Evolutionary conservation across 2,113 vertebrate genomes (phyloP).

Genomic region (Poecilia latipinna): DNA sequence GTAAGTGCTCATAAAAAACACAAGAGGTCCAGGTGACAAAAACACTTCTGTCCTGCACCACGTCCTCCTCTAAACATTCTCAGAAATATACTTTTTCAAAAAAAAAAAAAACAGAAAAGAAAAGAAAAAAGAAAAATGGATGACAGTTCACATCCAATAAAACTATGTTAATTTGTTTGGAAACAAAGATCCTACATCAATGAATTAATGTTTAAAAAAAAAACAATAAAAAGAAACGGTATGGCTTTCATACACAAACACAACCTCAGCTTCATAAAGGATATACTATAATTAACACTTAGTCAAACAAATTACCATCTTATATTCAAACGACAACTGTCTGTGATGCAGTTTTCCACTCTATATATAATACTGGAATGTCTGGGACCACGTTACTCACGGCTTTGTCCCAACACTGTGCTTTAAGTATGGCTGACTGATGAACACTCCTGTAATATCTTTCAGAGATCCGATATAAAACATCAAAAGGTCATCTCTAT

Average conservation of each 20-base stretch:
- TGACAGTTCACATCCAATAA: slow-evolving; percentile 40
- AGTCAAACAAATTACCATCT: slow-evolving; percentile 51
- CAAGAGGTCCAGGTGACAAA: slow-evolving; percentile 56
- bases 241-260: slow-evolving; percentile 78
- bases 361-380: slow-evolving; percentile 72
- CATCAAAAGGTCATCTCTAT: slow-evolving; percentile 43
- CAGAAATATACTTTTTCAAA: slow-evolving; percentile 27
- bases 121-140: slow-evolving; percentile 37
- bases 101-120: background rate
- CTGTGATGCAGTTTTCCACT: slow-evolving; percentile 68
- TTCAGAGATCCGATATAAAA: slow-evolving; percentile 68
- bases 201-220: slow-evolving; percentile 32
- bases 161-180: slow-evolving; percentile 34
- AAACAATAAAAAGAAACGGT: slow-evolving; percentile 48
- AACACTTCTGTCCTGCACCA: slow-evolving; percentile 42
- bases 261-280: slow-evolving; percentile 54
- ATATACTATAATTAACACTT: slow-evolving; percentile 67
- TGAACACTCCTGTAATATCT: slow-evolving; percentile 47
- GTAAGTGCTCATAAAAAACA: slow-evolving; percentile 76
- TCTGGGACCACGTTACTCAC: slow-evolving; percentile 67
- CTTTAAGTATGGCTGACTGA: slow-evolving; percentile 75
- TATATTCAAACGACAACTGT: slow-evolving; percentile 52
- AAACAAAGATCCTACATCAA: slow-evolving; percentile 21
- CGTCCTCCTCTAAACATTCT: slow-evolving; percentile 52
- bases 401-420: slow-evolving; percentile 72